These are phyloP conservation scores for Sparidentex hasta DNA, from an alignment of 2,797 vertebrate species.

Conservation along the genomic window DNA sequence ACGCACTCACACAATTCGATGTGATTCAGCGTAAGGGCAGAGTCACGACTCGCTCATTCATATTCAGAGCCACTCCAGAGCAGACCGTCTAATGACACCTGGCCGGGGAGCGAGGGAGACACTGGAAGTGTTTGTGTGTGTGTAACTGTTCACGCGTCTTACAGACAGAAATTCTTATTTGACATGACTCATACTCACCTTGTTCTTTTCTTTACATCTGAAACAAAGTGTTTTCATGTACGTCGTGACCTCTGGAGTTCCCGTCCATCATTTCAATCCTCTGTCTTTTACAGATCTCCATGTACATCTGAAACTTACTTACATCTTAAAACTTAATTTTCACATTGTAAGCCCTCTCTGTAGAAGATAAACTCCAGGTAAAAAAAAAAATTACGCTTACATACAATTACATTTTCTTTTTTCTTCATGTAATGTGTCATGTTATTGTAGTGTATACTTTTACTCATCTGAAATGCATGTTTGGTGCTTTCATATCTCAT, in stretches of 20 bases:
- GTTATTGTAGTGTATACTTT: too few species aligned
- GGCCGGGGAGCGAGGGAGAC: conserved; percentile 40
- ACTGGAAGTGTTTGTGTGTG: conserved; percentile 19
- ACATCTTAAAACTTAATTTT: accelerated
- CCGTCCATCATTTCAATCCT: not conserved
- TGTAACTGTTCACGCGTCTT: not conserved
- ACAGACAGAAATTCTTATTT: conserved; percentile 7
- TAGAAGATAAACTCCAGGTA: too few species aligned
- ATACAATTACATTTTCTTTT: too few species aligned
- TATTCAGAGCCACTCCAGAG: conserved; percentile 75
- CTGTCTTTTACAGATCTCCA: not conserved
- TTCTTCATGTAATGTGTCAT: too few species aligned
- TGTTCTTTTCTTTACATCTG: not conserved
- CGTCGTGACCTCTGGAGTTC: not conserved
- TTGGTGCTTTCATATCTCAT: too few species aligned
- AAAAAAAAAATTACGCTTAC: too few species aligned
- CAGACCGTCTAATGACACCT: conserved; percentile 69
- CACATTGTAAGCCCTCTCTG: not conserved
- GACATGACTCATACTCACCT: conserved; percentile 11
- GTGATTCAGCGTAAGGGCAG: not conserved
- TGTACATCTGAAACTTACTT: not conserved
- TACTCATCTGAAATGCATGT: too few species aligned
- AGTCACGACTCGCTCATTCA: conserved; percentile 82
- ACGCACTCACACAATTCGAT: not conserved
- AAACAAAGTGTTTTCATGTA: not conserved